phyloP scores from a whole-genome alignment of 1,140 invertebrate genomes.

The Pseudomyrmex gracilis region DNA sequence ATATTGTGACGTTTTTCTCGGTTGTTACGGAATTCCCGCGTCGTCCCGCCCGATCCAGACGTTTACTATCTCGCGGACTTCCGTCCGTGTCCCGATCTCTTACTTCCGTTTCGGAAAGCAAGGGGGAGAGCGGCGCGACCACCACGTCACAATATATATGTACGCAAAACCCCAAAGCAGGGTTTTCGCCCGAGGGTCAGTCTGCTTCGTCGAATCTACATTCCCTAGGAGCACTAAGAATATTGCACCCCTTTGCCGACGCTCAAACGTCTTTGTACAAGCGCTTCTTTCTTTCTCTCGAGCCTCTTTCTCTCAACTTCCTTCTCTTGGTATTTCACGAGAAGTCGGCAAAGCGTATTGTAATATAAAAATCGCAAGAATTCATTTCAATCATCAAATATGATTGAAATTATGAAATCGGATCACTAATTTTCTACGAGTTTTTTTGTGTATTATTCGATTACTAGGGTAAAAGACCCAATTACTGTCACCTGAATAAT shows the following conservation, averaged over 20 bases:
- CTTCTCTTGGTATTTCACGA: constrained; percentile 23
- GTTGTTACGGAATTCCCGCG: too few relatives aligned
- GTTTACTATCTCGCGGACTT: too few relatives aligned
- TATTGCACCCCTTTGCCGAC: constrained; percentile 58
- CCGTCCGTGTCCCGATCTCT: too few relatives aligned
- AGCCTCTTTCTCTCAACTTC: neutral
- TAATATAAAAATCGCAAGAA: constrained; percentile 20
- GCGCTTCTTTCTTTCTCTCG: constrained; percentile 3
- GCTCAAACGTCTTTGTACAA: constrained; percentile 51
- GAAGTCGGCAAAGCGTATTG: constrained; percentile 4
- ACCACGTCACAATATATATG: too few relatives aligned
- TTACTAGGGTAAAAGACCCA: too few relatives aligned
- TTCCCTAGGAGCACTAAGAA: constrained; percentile 59
- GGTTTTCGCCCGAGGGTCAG: constrained; percentile 49
- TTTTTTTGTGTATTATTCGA: neutral
- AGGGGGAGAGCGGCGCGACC: too few relatives aligned
- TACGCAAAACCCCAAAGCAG: constrained; percentile 18
- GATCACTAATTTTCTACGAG: neutral
- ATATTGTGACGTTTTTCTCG: too few relatives aligned
- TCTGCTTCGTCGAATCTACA: constrained; percentile 56
- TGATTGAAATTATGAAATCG: constrained; percentile 31
- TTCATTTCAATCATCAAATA: neutral
- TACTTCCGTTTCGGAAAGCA: too few relatives aligned
- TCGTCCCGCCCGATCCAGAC: too few relatives aligned
- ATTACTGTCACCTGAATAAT: too few relatives aligned